Evolutionary conservation across 2,113 vertebrate species (phyloP).

Genomic region (Sander lucioperca): DNA sequence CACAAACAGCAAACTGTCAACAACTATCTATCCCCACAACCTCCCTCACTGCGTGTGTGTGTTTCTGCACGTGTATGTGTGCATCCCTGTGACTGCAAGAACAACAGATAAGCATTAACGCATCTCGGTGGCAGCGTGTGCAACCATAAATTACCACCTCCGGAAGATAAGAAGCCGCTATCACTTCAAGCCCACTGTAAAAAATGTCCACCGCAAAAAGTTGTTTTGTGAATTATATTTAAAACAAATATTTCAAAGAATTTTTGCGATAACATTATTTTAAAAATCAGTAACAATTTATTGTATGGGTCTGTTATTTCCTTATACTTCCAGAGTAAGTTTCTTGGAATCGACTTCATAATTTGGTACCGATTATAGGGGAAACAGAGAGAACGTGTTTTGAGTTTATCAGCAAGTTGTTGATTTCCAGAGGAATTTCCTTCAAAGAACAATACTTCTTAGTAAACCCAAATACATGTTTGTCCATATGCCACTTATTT

Average conservation of each 20-base stretch:
- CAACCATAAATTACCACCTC: slow-evolving; percentile 61
- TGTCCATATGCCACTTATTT: neutral
- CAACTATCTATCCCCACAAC: slow-evolving; percentile 59
- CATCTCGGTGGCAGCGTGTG: slow-evolving; percentile 40
- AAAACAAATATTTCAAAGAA: too few relatives aligned
- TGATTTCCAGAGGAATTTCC: neutral
- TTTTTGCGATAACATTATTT: too few relatives aligned
- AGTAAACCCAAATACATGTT: neutral
- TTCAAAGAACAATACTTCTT: neutral
- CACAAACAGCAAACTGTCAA: slow-evolving; percentile 80
- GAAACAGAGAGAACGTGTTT: neutral
- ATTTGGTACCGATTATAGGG: neutral
- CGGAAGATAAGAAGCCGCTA: slow-evolving; percentile 53
- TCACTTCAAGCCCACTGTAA: slow-evolving; percentile 39
- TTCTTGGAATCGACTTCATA: neutral
- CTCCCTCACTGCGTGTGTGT: neutral
- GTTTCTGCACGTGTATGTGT: slow-evolving; percentile 8
- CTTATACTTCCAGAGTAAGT: neutral
- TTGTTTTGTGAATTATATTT: neutral
- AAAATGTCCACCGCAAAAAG: slow-evolving; percentile 22
- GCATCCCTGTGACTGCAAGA: slow-evolving; percentile 40
- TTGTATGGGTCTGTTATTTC: neutral
- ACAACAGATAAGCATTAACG: slow-evolving; percentile 64
- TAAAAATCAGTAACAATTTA: too few relatives aligned
- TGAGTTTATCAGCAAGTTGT: neutral